Evolutionary conservation across 2,113 vertebrate species (phyloP), one percentile per base, ranked within the genome.

Genomic region (Jaculus jaculus): DNA sequence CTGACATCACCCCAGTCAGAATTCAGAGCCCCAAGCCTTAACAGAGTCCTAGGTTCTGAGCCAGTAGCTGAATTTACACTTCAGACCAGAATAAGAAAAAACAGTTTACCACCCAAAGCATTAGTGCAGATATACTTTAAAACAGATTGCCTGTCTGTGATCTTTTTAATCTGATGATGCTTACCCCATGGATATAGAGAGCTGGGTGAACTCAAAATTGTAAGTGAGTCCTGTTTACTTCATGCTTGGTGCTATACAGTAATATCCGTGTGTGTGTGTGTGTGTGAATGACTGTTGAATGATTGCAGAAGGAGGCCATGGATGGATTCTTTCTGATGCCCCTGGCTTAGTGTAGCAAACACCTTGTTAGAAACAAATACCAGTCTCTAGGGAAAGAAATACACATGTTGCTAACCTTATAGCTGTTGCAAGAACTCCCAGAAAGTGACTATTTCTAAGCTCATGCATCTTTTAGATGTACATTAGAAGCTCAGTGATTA

Each of bases 311-410:
- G 32, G 58, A 65, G 65, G 15, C 13, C 54, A 91, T 60, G 54
- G 39, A 96, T 39, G 42, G 92, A 89, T 80, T 81, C 37, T 61
- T 93, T 91, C 72, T 90, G 78, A 72, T 65, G 75, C 26, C 17
- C 28, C 32, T 42, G 90, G 16, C 74, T 75, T 63, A 58, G 93
- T 92, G 11, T 10, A 82, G 34, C 65, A 79, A 51, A 61, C 4
- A 32, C 23, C 63, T 85, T 86, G 60, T 89, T 88, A 87, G 92
- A 82, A 77, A 47, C 28, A 88, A 82, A 58, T 51, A 32, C 66
- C 30, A 18, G 51, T 69, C 37, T 73, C 69, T 60, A 75, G 30
- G 39, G 84, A 61, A 80, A 80, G 8, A 79, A 71, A 47, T 42
- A 12, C 39, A 47, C 83, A 5, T n/a, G 74, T 63, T 66, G 34